Conservation (phyloP, 2,113 vertebrate genomes). For the Calyptommatus sinebrachiatus region DNA sequence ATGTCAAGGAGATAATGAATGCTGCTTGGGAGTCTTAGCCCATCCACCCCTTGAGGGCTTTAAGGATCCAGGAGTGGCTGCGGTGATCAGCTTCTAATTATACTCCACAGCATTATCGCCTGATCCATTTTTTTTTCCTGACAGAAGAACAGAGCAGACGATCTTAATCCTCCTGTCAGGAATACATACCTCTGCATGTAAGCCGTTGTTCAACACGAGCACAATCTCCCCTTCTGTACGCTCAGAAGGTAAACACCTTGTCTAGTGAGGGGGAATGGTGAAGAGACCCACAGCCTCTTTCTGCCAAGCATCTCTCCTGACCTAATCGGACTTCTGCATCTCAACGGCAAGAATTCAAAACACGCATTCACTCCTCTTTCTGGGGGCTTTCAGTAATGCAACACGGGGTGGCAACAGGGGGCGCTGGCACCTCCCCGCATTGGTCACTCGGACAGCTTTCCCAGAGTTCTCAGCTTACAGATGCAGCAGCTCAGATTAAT, state of each 20-base stretch:
- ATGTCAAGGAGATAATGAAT: neutral
- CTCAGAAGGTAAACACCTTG: constrained; percentile 17
- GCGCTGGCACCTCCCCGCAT: constrained; percentile 5
- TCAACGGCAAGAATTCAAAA: constrained; percentile 51
- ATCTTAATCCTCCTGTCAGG: constrained; percentile 31
- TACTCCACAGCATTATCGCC: neutral
- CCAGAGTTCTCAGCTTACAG: constrained; percentile 62
- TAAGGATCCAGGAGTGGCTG: too few species aligned
- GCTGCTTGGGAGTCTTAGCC: neutral
- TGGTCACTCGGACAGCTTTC: constrained; percentile 20
- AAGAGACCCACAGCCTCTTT: constrained; percentile 34
- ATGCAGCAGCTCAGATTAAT: constrained; percentile 1
- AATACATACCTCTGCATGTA: constrained; percentile 13
- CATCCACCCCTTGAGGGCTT: too few species aligned
- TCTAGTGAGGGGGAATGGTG: constrained; percentile 25
- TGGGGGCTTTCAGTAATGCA: constrained; percentile 17
- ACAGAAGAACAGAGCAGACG: constrained; percentile 24
- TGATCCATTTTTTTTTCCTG: neutral
- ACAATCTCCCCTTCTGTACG: constrained; percentile 9
- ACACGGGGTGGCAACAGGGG: neutral
- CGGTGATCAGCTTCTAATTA: neutral
- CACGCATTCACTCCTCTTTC: constrained; percentile 47
- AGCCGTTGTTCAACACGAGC: constrained; percentile 33
- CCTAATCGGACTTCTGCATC: constrained; percentile 44
- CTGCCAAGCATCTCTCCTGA: constrained; percentile 26